phyloP scores from a whole-genome alignment of 2,113 vertebrate species.

The Myanophis thanlyinensis region DNA sequence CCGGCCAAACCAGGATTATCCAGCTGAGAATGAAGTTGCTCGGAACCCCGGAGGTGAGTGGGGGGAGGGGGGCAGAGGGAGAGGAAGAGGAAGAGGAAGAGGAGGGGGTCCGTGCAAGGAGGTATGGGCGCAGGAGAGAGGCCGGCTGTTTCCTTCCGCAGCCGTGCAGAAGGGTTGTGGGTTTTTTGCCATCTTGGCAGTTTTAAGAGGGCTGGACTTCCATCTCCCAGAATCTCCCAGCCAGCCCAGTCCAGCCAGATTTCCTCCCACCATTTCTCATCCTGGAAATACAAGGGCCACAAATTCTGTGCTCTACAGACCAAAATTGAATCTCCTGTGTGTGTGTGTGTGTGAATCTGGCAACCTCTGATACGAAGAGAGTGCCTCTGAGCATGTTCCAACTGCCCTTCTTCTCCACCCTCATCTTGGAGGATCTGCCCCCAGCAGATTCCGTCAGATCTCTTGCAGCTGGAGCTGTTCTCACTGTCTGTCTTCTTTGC shows the following conservation, averaged over 20 bases:
- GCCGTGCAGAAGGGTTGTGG: neutral
- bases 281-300: too few relatives aligned
- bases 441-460: neutral
- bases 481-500: neutral
- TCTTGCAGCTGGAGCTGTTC: neutral
- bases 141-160: neutral
- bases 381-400: neutral
- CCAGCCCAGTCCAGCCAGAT: too few relatives aligned
- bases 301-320: too few relatives aligned
- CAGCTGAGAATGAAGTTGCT: slow-evolving; percentile 39
- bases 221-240: neutral
- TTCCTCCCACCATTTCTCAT: too few relatives aligned
- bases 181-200: neutral
- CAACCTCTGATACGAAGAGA: neutral
- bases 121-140: accelerated
- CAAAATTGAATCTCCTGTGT: too few relatives aligned
- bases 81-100: neutral
- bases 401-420: neutral
- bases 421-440: neutral
- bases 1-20: slow-evolving; percentile 30
- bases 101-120: too few relatives aligned
- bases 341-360: neutral
- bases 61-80: neutral
- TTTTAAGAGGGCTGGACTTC: neutral
- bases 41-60: slow-evolving; percentile 70